Conservation (phyloP, 2,113 vertebrate species). For the Leptocoma aspasia region DNA sequence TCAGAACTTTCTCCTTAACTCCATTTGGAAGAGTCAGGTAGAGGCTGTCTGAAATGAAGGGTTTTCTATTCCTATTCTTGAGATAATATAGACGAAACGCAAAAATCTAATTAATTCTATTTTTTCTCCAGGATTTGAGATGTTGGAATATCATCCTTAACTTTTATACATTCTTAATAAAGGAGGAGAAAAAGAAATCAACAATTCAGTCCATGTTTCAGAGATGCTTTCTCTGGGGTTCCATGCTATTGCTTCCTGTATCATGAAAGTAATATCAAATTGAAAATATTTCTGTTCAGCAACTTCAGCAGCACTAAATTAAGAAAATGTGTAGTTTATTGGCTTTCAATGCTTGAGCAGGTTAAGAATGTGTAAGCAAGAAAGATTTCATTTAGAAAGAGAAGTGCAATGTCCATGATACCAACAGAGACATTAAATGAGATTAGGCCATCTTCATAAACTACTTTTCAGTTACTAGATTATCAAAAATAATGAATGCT, state of each 20-base stretch:
- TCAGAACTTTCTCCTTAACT: neutral
- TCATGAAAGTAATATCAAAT: conserved; percentile 48
- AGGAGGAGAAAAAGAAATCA: neutral
- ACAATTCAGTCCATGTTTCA: conserved; percentile 14
- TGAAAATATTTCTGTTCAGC: conserved; percentile 69
- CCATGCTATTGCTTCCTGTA: conserved; percentile 19
- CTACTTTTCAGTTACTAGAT: conserved; percentile 9
- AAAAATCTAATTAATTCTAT: neutral
- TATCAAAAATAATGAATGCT: conserved; percentile 62
- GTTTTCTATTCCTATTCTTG: neutral
- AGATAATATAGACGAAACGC: neutral
- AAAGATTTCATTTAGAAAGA: conserved; percentile 41
- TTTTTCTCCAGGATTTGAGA: neutral
- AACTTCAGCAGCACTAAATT: conserved; percentile 59
- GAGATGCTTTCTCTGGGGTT: conserved; percentile 17
- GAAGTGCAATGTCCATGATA: conserved; percentile 21
- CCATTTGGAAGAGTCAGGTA: neutral
- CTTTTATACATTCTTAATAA: neutral
- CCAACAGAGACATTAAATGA: conserved; percentile 44
- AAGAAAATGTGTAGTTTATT: conserved; percentile 35
- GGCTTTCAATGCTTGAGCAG: conserved; percentile 59
- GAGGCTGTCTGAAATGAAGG: neutral
- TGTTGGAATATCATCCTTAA: neutral
- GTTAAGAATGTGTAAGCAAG: conserved; percentile 58
- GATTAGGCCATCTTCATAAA: conserved; percentile 54